phyloP scores from a whole-genome alignment of 2,797 vertebrate genomes.

The Buphagus erythrorhynchus region DNA sequence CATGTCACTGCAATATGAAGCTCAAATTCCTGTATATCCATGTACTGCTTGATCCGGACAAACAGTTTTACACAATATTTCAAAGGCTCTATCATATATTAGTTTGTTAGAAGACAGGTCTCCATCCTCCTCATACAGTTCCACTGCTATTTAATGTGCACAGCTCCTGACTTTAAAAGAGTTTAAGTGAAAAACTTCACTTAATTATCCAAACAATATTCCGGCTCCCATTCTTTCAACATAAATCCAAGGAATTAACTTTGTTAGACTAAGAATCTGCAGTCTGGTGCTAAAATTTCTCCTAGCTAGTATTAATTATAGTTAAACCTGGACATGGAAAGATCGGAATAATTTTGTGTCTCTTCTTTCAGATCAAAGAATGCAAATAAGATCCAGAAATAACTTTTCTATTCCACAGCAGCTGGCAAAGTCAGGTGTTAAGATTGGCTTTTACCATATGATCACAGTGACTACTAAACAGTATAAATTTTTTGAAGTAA shows the following conservation, averaged over 20 bases:
- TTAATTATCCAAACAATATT: not conserved
- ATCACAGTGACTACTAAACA: slow-evolving; percentile 67
- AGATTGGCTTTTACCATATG: slow-evolving; percentile 72
- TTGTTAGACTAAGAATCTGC: not conserved
- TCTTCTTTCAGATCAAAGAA: slow-evolving; percentile 74
- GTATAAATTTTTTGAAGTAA: slow-evolving; percentile 73
- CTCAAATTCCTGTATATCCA: not conserved
- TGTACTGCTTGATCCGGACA: not conserved
- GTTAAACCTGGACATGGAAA: slow-evolving; percentile 65
- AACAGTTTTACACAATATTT: not conserved
- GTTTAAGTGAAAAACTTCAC: not conserved
- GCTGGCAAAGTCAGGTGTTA: slow-evolving; percentile 80
- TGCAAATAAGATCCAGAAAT: slow-evolving; percentile 74
- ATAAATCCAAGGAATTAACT: slow-evolving; percentile 40
- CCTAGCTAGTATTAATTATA: slow-evolving; percentile 66
- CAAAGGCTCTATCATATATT: not conserved
- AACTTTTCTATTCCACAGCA: slow-evolving; percentile 74
- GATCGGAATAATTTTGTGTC: slow-evolving; percentile 73
- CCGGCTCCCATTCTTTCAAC: not conserved
- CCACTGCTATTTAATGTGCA: not conserved
- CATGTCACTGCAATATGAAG: not conserved
- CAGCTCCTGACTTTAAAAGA: not conserved
- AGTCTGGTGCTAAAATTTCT: slow-evolving; percentile 49
- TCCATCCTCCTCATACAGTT: not conserved
- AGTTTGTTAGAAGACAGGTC: not conserved